These are phyloP conservation scores for Sarcophaga bullata DNA, from an alignment of 1,140 invertebrate genomes.

Conservation along the genomic window DNA sequence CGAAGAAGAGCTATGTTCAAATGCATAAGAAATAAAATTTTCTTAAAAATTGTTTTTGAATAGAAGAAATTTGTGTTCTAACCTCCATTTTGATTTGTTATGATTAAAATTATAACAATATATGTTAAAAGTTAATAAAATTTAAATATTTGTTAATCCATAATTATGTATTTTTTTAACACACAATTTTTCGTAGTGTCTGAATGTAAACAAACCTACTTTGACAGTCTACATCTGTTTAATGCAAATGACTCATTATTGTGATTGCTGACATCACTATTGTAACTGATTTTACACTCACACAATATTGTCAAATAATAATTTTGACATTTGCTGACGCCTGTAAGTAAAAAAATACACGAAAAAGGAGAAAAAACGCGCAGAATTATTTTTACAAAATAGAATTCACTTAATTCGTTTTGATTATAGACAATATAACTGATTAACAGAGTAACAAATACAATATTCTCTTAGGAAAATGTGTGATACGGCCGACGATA, in stretches of 20 bases:
- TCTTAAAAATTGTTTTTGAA: no score
- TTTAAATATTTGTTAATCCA: no score
- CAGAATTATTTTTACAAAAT: not conserved
- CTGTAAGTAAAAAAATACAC: not conserved
- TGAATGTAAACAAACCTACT: not conserved
- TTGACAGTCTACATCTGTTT: not conserved
- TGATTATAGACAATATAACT: not conserved
- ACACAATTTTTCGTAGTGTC: not conserved
- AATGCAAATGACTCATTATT: not conserved
- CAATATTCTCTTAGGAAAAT: conserved; percentile 7
- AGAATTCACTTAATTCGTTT: not conserved
- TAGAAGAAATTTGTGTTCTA: no score
- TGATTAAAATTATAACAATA: no score
- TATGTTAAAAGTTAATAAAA: no score
- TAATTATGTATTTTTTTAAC: not conserved
- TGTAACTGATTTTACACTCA: conserved; percentile 37
- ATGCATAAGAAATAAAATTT: no score
- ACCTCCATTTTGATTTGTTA: no score
- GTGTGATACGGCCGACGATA: conserved; percentile 42
- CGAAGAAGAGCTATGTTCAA: no score
- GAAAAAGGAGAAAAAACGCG: conserved; percentile 14
- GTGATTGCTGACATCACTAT: not conserved
- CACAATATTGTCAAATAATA: not conserved
- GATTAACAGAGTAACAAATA: not conserved
- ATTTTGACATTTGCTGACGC: conserved; percentile 20